Conservation (phyloP, 1,140 invertebrate species). For the Pseudachorutes palmiensis region DNA sequence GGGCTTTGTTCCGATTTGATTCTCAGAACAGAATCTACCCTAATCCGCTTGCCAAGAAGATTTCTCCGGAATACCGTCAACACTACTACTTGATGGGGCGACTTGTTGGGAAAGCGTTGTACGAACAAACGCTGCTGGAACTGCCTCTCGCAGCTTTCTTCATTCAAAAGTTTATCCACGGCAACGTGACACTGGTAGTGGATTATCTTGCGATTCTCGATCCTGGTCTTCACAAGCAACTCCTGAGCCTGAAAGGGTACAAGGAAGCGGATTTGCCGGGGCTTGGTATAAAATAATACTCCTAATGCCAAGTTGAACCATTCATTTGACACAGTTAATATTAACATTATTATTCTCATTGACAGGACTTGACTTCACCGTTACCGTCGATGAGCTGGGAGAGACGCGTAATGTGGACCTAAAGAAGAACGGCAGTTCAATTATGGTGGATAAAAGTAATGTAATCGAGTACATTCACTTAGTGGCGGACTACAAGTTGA, state of each 20-base stretch:
- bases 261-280: constrained; percentile 66
- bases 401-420: constrained; percentile 81
- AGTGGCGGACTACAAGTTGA: constrained; percentile 91
- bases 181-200: constrained; percentile 72
- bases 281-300: no score
- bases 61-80: constrained; percentile 73
- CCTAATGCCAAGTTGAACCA: constrained; percentile 1
- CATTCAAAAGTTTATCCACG: constrained; percentile 52
- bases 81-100: constrained; percentile 95
- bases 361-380: constrained; percentile 76
- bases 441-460: constrained; percentile 81
- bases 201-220: constrained; percentile 89
- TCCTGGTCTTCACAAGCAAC: constrained; percentile 81
- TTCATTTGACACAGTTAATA: background rate
- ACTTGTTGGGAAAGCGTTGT: constrained; percentile 89
- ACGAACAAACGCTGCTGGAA: constrained; percentile 90
- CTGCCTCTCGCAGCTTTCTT: constrained; percentile 89
- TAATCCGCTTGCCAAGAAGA: constrained; percentile 77
- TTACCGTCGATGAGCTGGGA: constrained; percentile 80
- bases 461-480: constrained; percentile 94
- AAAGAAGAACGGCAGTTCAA: constrained; percentile 79
- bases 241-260: constrained; percentile 77
- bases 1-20: constrained; percentile 86
- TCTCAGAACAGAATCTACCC: constrained; percentile 90
- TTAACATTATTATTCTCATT: constrained; percentile 1